Conservation (phyloP, 2,888 invertebrate species). For the Notodonta ziczac region DNA sequence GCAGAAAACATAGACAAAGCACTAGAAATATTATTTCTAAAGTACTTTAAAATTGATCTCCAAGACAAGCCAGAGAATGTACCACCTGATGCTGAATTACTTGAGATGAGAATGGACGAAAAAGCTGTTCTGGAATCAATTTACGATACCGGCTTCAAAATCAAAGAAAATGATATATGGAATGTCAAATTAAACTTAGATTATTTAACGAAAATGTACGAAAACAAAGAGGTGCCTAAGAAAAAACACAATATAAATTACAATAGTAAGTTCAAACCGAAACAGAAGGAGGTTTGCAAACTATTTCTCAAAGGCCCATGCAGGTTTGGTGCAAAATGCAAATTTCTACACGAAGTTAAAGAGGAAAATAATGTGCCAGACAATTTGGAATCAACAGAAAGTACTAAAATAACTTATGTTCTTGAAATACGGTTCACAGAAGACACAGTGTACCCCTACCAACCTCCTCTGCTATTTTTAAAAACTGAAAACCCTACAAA, state of each 20-base stretch:
- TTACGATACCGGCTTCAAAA: slow-evolving; percentile 88
- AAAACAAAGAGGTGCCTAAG: slow-evolving; percentile 78
- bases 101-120: slow-evolving; percentile 89
- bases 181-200: slow-evolving; percentile 87
- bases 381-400: slow-evolving; percentile 51
- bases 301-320: slow-evolving; percentile 88
- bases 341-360: slow-evolving; percentile 87
- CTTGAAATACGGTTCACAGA: slow-evolving; percentile 91
- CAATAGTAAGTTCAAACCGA: slow-evolving; percentile 70
- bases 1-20: slow-evolving; percentile 89
- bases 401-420: slow-evolving; percentile 82
- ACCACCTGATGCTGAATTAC: slow-evolving; percentile 79
- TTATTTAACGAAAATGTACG: slow-evolving; percentile 85
- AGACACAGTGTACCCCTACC: slow-evolving; percentile 89
- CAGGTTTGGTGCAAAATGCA: slow-evolving; percentile 89
- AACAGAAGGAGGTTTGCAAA: slow-evolving; percentile 86
- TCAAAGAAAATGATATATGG: slow-evolving; percentile 90
- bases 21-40: slow-evolving; percentile 87
- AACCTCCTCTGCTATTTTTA: slow-evolving; percentile 89
- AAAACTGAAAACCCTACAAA: slow-evolving; percentile 84
- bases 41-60: slow-evolving; percentile 86
- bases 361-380: slow-evolving; percentile 52
- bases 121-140: slow-evolving; percentile 91
- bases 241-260: slow-evolving; percentile 69
- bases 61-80: slow-evolving; percentile 66